Conservation (phyloP, 2,888 invertebrate genomes). For the Ptychoptera contaminata region DNA sequence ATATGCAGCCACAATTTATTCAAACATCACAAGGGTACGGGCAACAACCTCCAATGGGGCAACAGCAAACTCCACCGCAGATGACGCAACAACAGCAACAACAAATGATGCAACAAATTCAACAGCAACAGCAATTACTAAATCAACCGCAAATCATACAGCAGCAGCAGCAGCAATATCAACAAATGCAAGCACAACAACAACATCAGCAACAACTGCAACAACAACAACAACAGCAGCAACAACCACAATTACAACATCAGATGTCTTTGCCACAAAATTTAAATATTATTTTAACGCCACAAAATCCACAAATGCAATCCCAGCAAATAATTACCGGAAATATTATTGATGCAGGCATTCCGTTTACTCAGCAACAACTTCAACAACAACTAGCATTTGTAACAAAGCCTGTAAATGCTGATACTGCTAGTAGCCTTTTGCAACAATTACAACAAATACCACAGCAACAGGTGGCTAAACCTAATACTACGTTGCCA, state of each 20-base stretch:
- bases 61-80: constrained; percentile 21
- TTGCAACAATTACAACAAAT: constrained; percentile 4
- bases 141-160: constrained; percentile 9
- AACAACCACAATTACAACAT: constrained; percentile 5
- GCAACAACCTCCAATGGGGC: constrained; percentile 19
- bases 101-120: constrained; percentile 9
- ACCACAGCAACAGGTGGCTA: constrained; percentile 12
- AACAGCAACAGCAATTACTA: constrained; percentile 8
- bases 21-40: constrained; percentile 18
- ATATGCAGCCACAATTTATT: constrained; percentile 11
- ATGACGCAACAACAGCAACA: constrained; percentile 10
- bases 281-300: neutral
- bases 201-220: constrained; percentile 13
- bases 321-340: neutral
- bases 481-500: constrained; percentile 10
- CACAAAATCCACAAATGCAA: neutral
- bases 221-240: constrained; percentile 21
- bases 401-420: constrained; percentile 8
- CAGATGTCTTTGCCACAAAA: constrained; percentile 4
- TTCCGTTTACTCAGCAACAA: neutral
- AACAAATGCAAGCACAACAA: constrained; percentile 15
- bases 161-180: constrained; percentile 13
- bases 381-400: constrained; percentile 10
- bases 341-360: neutral
- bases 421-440: constrained; percentile 10